phyloP scores from a whole-genome alignment of 2,797 vertebrate species.

The Myotis myotis region DNA sequence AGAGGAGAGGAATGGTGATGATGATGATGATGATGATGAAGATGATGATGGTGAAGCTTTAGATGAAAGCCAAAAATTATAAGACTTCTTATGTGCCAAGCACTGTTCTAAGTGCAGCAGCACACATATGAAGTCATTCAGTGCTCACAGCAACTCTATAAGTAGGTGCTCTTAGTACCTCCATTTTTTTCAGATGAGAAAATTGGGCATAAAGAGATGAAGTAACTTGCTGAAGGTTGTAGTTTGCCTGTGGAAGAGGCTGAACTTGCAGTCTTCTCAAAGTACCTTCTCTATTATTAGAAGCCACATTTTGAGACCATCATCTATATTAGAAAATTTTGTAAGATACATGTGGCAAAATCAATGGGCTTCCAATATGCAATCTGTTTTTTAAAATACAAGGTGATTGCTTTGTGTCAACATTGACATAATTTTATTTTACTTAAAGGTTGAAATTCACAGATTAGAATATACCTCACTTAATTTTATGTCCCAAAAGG shows the following conservation, averaged over 20 bases:
- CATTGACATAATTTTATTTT: background rate
- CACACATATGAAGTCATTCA: background rate
- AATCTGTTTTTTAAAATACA: background rate
- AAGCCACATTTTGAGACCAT: background rate
- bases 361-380: background rate
- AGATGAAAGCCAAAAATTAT: background rate
- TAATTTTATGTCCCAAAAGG: slow-evolving; percentile 18
- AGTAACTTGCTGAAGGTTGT: background rate
- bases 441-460: background rate
- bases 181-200: background rate
- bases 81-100: background rate
- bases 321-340: background rate
- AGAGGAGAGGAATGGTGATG: background rate
- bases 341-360: background rate
- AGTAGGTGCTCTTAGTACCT: background rate
- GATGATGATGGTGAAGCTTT: background rate
- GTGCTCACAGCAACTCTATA: background rate
- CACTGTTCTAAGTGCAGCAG: background rate
- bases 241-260: background rate
- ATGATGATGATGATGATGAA: background rate
- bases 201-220: background rate
- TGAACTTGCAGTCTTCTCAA: background rate
- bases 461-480: background rate
- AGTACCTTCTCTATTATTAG: background rate
- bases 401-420: background rate